These are phyloP conservation scores for Zaprionus lachaisei DNA, from an alignment of 1,140 invertebrate species.

Conservation along the genomic window DNA sequence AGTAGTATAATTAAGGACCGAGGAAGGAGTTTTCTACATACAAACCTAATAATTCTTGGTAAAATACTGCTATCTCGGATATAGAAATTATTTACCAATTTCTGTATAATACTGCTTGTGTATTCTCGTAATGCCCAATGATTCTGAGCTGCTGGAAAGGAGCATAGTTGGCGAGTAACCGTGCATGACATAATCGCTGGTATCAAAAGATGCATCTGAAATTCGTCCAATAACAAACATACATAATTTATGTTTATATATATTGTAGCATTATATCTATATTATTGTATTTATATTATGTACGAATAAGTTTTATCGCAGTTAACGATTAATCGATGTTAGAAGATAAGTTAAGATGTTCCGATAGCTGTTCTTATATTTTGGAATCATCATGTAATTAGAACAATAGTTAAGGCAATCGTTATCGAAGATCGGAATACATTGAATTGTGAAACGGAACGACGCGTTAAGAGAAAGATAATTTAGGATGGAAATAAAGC, in stretches of 20 bases:
- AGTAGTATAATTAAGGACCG: background rate
- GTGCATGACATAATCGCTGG: constrained; percentile 47
- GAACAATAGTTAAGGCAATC: too few relatives aligned
- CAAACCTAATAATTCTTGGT: constrained; percentile 42
- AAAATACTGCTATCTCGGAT: constrained; percentile 16
- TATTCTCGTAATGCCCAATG: constrained; percentile 58
- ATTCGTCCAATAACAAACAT: background rate
- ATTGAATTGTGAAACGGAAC: too few relatives aligned
- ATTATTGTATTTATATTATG: too few relatives aligned
- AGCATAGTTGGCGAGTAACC: constrained; percentile 14
- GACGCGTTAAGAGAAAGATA: too few relatives aligned
- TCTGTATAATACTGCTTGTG: constrained; percentile 38
- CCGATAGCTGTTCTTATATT: too few relatives aligned
- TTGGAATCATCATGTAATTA: background rate
- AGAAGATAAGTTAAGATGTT: too few relatives aligned
- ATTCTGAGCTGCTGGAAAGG: background rate
- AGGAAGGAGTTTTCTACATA: background rate
- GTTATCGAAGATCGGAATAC: too few relatives aligned
- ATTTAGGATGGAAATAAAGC: too few relatives aligned
- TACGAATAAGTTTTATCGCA: background rate
- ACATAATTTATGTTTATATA: too few relatives aligned
- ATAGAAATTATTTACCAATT: constrained; percentile 30
- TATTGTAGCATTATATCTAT: too few relatives aligned
- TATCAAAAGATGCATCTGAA: constrained; percentile 52
- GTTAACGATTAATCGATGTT: background rate